Base-by-base conservation (phyloP, 2,113 vertebrate genomes). In the Candoia aspera region DNA sequence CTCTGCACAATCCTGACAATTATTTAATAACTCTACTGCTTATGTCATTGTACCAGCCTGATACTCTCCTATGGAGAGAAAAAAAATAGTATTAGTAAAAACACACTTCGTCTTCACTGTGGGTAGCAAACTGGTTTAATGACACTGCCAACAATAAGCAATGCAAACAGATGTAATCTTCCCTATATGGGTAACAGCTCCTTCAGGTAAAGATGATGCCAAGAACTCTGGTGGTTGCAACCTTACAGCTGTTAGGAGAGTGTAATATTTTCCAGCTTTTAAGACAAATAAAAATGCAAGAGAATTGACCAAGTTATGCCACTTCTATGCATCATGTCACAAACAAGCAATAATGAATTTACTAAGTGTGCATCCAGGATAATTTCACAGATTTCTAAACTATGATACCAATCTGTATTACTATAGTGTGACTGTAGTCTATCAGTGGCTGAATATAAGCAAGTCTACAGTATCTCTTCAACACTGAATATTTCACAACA, bases 61-160 rank as follows among this genome's bases (percentile, higher is more conserved):
- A 90, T 19, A 88, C 49, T 64, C 37, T 62, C 24, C 49, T 49
- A 53, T 64, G 26, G 26, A 55, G 53, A 57, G 87, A 6, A 33
- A 64, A 55, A 58, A 54, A 17, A 57, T 33, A 62, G 23, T 33
- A 12, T 55, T 62, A 89, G 60, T 62, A 64, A 84, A 89, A 84
- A 89, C n/a, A 87, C 37, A 33, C 15, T 54, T 88, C n/a, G 13
- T 29, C 33, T 89, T 85, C 26, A 21, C 24, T 4, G 21, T 84
- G 57, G 73, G 87, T 33, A 89, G 49, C n/a, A 62, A 58, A 64
- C 21, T 73, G 26, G 33, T 92, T 89, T 89, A 92, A 92, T 92
- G 58, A 84, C 91, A 89, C 84, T 92, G 1, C 54, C 24, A 85
- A 85, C 46, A 83, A 24, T 89, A 92, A 62, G 19, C 46, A 55